Conservation (phyloP, 2,113 vertebrate species). For the Sisor rabdophorus region DNA sequence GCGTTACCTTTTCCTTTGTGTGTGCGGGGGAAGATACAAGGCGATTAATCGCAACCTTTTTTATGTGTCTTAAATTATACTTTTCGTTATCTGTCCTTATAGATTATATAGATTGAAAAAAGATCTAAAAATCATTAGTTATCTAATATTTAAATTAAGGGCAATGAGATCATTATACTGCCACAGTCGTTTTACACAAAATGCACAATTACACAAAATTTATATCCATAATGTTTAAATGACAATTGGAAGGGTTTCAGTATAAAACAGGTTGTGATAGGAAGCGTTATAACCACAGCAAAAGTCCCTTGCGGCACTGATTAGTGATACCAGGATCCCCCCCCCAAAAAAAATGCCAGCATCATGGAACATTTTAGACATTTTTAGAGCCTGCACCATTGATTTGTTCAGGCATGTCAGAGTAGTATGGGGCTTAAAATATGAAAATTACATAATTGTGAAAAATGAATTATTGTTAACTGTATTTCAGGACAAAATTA, state of each 20-base stretch:
- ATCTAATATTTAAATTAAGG: too few relatives aligned
- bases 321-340: not conserved
- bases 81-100: not conserved
- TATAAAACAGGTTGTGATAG: not conserved
- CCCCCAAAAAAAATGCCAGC: not conserved
- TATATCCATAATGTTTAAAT: too few relatives aligned
- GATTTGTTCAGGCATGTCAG: conserved; percentile 6
- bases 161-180: too few relatives aligned
- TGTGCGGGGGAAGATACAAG: not conserved
- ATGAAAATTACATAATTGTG: too few relatives aligned
- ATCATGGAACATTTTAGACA: not conserved
- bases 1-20: not conserved
- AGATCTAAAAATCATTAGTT: too few relatives aligned
- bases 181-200: too few relatives aligned
- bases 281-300: conserved; percentile 1
- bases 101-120: too few relatives aligned
- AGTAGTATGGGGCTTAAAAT: not conserved
- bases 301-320: conserved; percentile 3
- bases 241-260: not conserved
- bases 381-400: not conserved
- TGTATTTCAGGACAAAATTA: too few relatives aligned
- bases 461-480: too few relatives aligned
- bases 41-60: not conserved
- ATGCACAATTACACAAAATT: too few relatives aligned
- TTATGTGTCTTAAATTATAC: too few relatives aligned